Percentiles rank a stretch among this genome's conserved stretches.
Conservation (phyloP, 2,888 invertebrate genomes). For the Platycheirus rosarum region DNA sequence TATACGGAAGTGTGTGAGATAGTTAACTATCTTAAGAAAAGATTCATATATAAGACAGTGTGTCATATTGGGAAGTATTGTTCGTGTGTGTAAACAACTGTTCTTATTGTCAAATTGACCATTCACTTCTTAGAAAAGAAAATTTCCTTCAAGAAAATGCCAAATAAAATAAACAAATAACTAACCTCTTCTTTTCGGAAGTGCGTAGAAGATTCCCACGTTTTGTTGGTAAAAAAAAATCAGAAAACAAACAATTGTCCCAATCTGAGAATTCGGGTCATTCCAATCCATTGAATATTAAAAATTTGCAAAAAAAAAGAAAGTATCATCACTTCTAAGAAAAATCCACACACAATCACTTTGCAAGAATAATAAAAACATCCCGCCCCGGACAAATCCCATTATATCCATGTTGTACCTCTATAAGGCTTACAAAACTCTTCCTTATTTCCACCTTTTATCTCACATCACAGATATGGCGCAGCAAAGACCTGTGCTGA, state of each 20-base stretch:
- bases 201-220: conserved; percentile 30
- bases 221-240: background rate
- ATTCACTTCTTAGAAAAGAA: conserved; percentile 5
- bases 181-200: conserved; percentile 14
- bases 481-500: conserved; percentile 39
- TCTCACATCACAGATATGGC: too few species aligned
- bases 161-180: conserved; percentile 21
- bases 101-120: background rate
- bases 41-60: background rate
- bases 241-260: conserved; percentile 30
- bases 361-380: conserved; percentile 1
- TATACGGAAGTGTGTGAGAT: background rate
- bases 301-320: background rate
- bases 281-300: conserved; percentile 46
- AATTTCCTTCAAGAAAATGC: background rate
- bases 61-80: conserved; percentile 1
- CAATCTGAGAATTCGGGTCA: conserved; percentile 2
- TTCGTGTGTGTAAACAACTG: conserved; percentile 20
- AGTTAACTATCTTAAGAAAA: background rate
- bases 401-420: conserved; percentile 43
- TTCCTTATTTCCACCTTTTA: conserved; percentile 23
- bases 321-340: conserved; percentile 24
- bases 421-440: conserved; percentile 35
- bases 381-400: conserved; percentile 54
- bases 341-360: conserved; percentile 16